These are phyloP conservation scores for Branchinecta lynchi DNA, from an alignment of 1,140 invertebrate species.

Conservation along the genomic window DNA sequence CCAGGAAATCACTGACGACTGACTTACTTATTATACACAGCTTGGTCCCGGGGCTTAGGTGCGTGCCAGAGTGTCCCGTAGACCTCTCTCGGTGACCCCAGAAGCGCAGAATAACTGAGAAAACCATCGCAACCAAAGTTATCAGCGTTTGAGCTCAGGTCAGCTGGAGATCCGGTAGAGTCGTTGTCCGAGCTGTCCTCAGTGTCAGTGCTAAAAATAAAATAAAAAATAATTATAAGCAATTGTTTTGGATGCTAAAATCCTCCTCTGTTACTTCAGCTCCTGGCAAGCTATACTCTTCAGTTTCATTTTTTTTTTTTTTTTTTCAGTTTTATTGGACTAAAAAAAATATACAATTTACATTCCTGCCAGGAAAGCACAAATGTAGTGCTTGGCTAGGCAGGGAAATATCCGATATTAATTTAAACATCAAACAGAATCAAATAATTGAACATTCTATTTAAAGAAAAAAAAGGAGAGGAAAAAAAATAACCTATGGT, in stretches of 20 bases:
- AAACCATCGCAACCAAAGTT: not conserved
- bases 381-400: conserved; percentile 4
- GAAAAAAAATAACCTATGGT: not conserved
- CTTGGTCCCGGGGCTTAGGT: not conserved
- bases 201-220: not conserved
- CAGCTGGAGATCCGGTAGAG: not conserved
- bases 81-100: not conserved
- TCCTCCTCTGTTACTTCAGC: not conserved
- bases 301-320: no score
- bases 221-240: not conserved
- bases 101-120: not conserved
- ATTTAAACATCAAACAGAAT: no score
- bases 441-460: no score
- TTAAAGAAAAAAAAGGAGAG: not conserved
- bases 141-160: not conserved
- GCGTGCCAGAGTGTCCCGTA: not conserved
- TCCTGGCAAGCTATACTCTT: no score
- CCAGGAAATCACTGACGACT: no score
- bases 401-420: no score
- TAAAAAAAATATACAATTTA: no score
- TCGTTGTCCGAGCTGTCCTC: not conserved
- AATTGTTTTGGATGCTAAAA: not conserved
- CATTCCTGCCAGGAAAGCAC: no score
- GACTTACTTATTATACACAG: not conserved
- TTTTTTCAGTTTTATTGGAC: no score